Percentiles rank a stretch among this genome's conserved stretches.
Conservation (phyloP, 2,888 invertebrate species). For the Acronicta leporina region DNA sequence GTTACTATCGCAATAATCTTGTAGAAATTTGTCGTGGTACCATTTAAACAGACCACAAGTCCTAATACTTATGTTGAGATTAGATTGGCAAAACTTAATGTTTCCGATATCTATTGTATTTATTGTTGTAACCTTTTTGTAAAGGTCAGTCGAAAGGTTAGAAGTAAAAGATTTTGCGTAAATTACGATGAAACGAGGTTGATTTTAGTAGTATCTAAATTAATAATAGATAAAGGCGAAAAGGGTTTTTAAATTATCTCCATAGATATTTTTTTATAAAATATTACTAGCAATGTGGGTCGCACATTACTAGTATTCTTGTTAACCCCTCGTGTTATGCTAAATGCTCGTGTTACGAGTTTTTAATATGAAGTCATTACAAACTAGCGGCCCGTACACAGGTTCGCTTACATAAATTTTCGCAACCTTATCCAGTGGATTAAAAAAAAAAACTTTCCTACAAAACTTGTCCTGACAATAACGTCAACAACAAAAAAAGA, state of each 20-base stretch:
- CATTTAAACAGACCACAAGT: slow-evolving; percentile 24
- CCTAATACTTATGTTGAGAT: slow-evolving; percentile 30
- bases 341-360: too few species aligned
- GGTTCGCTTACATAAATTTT: too few species aligned
- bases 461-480: too few species aligned
- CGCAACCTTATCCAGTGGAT: too few species aligned
- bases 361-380: too few species aligned
- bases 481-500: too few species aligned
- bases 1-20: slow-evolving; percentile 8
- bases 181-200: slow-evolving; percentile 16
- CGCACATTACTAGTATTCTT: too few species aligned
- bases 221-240: slow-evolving; percentile 19
- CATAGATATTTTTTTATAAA: too few species aligned
- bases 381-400: too few species aligned
- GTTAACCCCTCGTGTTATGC: too few species aligned
- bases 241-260: slow-evolving; percentile 27
- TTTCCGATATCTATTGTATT: slow-evolving; percentile 43
- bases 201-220: slow-evolving; percentile 26
- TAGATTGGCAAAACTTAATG: slow-evolving; percentile 46
- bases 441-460: too few species aligned
- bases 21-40: slow-evolving; percentile 39
- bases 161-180: slow-evolving; percentile 30
- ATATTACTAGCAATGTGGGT: too few species aligned
- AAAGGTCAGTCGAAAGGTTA: slow-evolving; percentile 39
- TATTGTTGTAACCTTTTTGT: slow-evolving; percentile 43